Conservation (phyloP, 2,888 invertebrate species). For the Pandemis corylana region DNA sequence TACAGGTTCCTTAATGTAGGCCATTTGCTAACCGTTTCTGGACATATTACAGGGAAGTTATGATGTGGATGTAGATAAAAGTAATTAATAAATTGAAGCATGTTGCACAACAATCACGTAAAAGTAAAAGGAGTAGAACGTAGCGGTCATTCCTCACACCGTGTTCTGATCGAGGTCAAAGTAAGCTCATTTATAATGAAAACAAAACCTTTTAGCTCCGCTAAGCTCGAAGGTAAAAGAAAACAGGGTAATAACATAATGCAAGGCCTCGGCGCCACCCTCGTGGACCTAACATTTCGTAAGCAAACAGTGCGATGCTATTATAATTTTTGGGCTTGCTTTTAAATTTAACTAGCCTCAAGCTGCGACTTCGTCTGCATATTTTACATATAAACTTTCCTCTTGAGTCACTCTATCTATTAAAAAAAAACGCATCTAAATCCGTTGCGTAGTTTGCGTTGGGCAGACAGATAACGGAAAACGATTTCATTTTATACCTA, state of each 20-base stretch:
- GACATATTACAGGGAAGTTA: too few relatives aligned
- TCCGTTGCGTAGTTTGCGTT: too few relatives aligned
- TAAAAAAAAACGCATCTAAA: too few relatives aligned
- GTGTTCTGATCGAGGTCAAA: conserved; percentile 23
- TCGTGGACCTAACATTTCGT: conserved; percentile 12
- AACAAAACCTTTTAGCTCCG: conserved; percentile 36
- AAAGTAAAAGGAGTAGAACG: not conserved
- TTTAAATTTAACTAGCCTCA: too few relatives aligned
- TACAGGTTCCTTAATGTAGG: too few relatives aligned
- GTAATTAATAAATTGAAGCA: not conserved
- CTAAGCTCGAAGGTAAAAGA: conserved; percentile 33
- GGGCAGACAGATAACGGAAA: too few relatives aligned
- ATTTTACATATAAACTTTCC: too few relatives aligned
- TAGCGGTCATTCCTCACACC: conserved; percentile 22
- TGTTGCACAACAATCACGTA: not conserved
- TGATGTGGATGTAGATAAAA: too few relatives aligned
- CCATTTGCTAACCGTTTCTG: too few relatives aligned
- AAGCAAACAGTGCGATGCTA: conserved; percentile 1
- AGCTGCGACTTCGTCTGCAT: too few relatives aligned
- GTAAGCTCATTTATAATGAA: conserved; percentile 34
- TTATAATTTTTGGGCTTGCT: not conserved
- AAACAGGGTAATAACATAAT: conserved; percentile 36
- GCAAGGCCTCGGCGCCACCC: conserved; percentile 8
- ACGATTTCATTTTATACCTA: too few relatives aligned
- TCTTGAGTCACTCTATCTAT: too few relatives aligned